Evolutionary conservation across 2,888 invertebrate genomes (phyloP).

Genomic region (Polydrusus cervinus): DNA sequence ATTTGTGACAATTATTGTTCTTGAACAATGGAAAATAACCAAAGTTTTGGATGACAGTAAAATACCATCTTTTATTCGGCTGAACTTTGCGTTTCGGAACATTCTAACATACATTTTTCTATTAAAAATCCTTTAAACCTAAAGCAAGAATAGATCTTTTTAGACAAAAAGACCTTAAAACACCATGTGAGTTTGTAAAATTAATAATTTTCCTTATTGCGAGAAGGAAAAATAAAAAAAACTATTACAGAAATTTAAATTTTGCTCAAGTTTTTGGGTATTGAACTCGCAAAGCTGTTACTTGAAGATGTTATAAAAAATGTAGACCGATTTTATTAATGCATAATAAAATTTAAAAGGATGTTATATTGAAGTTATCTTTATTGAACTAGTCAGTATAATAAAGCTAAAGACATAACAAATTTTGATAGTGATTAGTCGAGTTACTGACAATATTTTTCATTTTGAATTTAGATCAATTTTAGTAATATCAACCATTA

Average conservation of each 20-base stretch:
- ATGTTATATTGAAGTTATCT: background rate
- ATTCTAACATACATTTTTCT: too few species aligned
- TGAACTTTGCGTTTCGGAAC: too few species aligned
- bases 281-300: too few species aligned
- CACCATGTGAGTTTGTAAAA: too few species aligned
- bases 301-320: background rate
- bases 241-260: too few species aligned
- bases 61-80: too few species aligned
- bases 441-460: conserved; percentile 17
- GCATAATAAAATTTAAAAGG: background rate
- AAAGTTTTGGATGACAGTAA: background rate
- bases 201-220: too few species aligned
- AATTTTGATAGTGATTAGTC: conserved; percentile 19
- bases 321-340: background rate
- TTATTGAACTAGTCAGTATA: conserved; percentile 11
- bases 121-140: too few species aligned
- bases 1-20: background rate
- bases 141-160: too few species aligned
- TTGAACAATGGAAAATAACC: background rate
- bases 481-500: background rate
- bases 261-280: too few species aligned
- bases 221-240: too few species aligned
- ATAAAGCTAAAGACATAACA: conserved; percentile 11
- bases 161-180: too few species aligned
- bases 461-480: conserved; percentile 19